A percentile compares a stretch with the other conserved stretches of the same genome.
Conservation (phyloP, 2,888 invertebrate genomes). For the Chrysolina haemoptera region DNA sequence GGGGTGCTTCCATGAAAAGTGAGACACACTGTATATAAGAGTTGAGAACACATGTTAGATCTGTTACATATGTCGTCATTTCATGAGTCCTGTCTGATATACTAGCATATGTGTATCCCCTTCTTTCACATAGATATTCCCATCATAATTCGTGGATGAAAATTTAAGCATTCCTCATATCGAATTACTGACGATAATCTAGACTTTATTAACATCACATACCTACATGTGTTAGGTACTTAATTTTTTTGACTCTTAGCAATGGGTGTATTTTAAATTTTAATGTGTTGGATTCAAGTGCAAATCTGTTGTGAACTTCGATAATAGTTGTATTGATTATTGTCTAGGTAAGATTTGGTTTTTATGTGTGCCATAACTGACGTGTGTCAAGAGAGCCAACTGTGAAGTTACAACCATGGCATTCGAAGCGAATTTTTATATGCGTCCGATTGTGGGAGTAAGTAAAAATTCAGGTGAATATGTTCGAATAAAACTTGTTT, state of each 20-base stretch:
- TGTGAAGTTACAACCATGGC: too few species aligned
- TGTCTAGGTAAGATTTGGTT: neutral
- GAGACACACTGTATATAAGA: too few species aligned
- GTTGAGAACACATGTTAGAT: slow-evolving; percentile 48
- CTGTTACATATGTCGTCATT: slow-evolving; percentile 42
- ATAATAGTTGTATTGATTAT: neutral
- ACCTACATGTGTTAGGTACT: slow-evolving; percentile 10
- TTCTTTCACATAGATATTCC: slow-evolving; percentile 30
- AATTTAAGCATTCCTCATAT: slow-evolving; percentile 39
- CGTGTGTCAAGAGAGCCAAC: neutral
- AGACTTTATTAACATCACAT: slow-evolving; percentile 16
- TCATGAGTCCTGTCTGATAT: slow-evolving; percentile 2
- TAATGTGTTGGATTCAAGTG: neutral
- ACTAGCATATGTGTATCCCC: slow-evolving; percentile 33
- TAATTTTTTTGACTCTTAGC: neutral
- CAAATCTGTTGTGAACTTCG: neutral
- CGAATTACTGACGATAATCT: slow-evolving; percentile 40
- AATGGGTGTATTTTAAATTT: too few species aligned
- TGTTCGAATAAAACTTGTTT: too few species aligned
- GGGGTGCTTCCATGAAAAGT: too few species aligned
- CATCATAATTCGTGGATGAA: slow-evolving; percentile 23
- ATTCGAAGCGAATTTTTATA: too few species aligned
- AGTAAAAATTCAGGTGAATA: too few species aligned
- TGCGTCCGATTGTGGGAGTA: too few species aligned
- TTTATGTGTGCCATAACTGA: neutral